These are phyloP conservation scores for Diarsia dahlii DNA, from an alignment of 2,888 invertebrate species.

Conservation along the genomic window DNA sequence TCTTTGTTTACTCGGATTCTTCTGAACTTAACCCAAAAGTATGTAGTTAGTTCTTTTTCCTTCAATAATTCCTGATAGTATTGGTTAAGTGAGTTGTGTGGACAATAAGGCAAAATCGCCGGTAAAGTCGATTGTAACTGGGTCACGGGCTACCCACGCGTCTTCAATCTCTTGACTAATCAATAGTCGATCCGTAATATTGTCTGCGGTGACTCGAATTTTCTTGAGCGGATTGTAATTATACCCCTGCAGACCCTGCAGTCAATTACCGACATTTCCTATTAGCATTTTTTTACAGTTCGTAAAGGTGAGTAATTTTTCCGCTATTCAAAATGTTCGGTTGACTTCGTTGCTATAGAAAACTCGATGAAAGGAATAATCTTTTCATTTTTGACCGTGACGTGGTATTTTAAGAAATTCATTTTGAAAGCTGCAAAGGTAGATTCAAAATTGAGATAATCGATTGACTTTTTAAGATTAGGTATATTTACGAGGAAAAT, in stretches of 20 bases:
- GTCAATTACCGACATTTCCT: constrained; percentile 62
- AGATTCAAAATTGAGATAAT: neutral
- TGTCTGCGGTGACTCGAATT: constrained; percentile 48
- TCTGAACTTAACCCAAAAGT: constrained; percentile 49
- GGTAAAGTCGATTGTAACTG: constrained; percentile 61
- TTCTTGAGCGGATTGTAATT: constrained; percentile 53
- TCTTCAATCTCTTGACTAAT: constrained; percentile 65
- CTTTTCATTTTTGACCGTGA: constrained; percentile 27
- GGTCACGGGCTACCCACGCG: constrained; percentile 69
- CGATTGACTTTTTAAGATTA: neutral
- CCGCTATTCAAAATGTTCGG: constrained; percentile 44
- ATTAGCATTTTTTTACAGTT: constrained; percentile 55
- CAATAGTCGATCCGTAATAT: constrained; percentile 63
- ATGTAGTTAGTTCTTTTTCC: constrained; percentile 39
- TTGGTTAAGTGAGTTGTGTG: constrained; percentile 50
- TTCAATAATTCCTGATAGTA: constrained; percentile 45
- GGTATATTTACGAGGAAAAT: neutral
- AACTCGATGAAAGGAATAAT: constrained; percentile 47
- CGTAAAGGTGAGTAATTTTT: constrained; percentile 49
- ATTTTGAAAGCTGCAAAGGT: constrained; percentile 1
- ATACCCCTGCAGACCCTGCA: constrained; percentile 47
- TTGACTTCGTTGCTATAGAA: constrained; percentile 44
- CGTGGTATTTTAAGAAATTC: constrained; percentile 14
- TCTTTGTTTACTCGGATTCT: constrained; percentile 50
- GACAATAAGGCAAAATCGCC: constrained; percentile 63